Evolutionary conservation across 2,888 invertebrate genomes (phyloP).

Genomic region (Hofmannophila pseudospretella): DNA sequence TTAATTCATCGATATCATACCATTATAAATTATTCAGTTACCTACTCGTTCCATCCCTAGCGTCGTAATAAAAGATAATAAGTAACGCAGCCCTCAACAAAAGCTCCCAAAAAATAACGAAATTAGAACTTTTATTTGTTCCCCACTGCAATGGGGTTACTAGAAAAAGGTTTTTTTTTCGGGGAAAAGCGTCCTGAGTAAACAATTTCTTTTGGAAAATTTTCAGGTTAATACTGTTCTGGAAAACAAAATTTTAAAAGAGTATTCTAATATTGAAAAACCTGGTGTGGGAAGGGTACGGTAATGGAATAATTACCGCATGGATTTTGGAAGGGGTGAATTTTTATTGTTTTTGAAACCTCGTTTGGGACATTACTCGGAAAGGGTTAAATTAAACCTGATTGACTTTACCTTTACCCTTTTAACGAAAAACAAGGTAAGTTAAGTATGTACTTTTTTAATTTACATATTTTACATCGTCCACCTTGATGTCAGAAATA

Average conservation of each 20-base stretch:
- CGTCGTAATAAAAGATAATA: constrained; percentile 22
- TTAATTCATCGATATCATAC: constrained; percentile 3
- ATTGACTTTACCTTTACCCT: constrained; percentile 1
- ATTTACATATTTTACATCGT: too few species aligned
- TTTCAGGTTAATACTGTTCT: not conserved
- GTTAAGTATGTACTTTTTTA: too few species aligned
- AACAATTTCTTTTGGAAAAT: constrained; percentile 8
- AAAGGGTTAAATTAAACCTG: not conserved
- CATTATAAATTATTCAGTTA: constrained; percentile 6
- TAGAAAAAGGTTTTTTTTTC: constrained; percentile 7
- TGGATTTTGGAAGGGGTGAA: too few species aligned
- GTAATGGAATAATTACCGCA: constrained; percentile 9
- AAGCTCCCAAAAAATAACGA: constrained; percentile 15
- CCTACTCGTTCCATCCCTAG: constrained; percentile 14
- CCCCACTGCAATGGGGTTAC: not conserved
- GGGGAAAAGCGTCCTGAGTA: constrained; percentile 6
- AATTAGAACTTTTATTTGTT: constrained; percentile 11
- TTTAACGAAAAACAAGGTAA: too few species aligned
- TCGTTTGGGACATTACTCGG: not conserved
- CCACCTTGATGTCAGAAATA: too few species aligned
- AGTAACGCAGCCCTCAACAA: constrained; percentile 16
- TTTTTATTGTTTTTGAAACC: constrained; percentile 1
- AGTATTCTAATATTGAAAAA: not conserved
- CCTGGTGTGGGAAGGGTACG: not conserved
- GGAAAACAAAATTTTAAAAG: not conserved